Base-by-base conservation (phyloP, 1,140 invertebrate genomes). In the Drosophila willistoni region DNA sequence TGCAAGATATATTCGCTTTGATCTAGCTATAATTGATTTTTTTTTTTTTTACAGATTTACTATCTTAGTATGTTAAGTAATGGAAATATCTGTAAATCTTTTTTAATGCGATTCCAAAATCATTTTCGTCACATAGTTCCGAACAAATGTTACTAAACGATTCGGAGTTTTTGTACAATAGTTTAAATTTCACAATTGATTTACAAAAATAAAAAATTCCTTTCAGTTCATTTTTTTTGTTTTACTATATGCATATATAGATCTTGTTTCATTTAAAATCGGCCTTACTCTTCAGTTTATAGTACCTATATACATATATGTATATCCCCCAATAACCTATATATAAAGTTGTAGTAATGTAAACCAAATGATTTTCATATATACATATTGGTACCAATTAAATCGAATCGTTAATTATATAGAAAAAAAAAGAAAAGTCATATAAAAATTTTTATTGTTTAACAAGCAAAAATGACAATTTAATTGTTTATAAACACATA, bases 401-500 rank as follows among this genome's bases (percentile, higher is more conserved):
- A 60, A 59, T 33, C 56, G 55, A 66, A 42, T 44, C 55, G 54
- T 51, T 51, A 22, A 51, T 22, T 51, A 51, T 51, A 51, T 51
- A 22, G 44, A 47, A 19, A 22, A 51, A 9, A 51, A 17, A 47
- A 25, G 5, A 25, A 25, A 29, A 29, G 29, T 47, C 44, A 36
- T 36, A 57, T 59, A 64, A 68, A 72, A 74, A 76, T 70, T 62
- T 6, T 75, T 41, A 64, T 42, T 59, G 36, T 56, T 33, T 42
- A 36, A 64, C 63, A 47, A 54, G 33, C 63, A 63, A 71, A 61
- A 62, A 56, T 33, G 34, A 76, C 77, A 79, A 79, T 79, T 73
- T 77, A 79, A 79, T 79, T 79, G 77, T 79, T 79, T 67, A 65
- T 47, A 72, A 25, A 57, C 19, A 57, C 54, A 42, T 14, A 39